Conservation (phyloP, 2,113 vertebrate genomes). For the Pseudorhombus dupliciocellatus region DNA sequence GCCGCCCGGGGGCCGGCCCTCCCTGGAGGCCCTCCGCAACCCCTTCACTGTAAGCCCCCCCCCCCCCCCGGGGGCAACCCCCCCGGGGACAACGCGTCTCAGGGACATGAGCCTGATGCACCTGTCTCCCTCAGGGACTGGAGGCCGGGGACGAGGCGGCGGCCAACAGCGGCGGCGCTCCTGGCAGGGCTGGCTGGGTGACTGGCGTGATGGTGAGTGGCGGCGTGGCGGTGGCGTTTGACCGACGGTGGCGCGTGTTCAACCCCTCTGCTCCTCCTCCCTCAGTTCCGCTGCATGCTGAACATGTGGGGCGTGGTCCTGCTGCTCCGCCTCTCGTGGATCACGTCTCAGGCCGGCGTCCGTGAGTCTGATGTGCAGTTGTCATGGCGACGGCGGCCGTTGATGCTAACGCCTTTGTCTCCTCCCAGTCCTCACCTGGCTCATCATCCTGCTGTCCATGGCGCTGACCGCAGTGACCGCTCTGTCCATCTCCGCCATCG, state of each 20-base stretch:
- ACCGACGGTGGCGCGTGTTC: neutral
- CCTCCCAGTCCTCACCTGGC: conserved; percentile 76
- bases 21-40: conserved; percentile 73
- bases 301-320: conserved; percentile 83
- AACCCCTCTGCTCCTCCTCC: neutral
- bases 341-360: conserved; percentile 80
- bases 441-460: conserved; percentile 80
- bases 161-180: conserved; percentile 6
- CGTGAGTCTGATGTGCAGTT: conserved; percentile 61
- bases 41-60: neutral
- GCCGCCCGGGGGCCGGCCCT: conserved; percentile 50
- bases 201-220: conserved; percentile 78
- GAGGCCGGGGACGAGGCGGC: conserved; percentile 9
- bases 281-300: conserved; percentile 75
- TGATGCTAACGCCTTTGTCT: too few species aligned
- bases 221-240: conserved; percentile 70
- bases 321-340: conserved; percentile 79
- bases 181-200: conserved; percentile 77
- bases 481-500: conserved; percentile 81
- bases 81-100: too few species aligned
- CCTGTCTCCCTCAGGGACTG: conserved; percentile 48
- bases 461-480: conserved; percentile 77
- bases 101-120: too few species aligned
- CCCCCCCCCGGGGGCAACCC: too few species aligned
- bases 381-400: neutral